Evolutionary conservation across 2,113 vertebrate genomes (phyloP), one percentile per base, ranked within the genome.

Genomic region (Pao palembangensis): DNA sequence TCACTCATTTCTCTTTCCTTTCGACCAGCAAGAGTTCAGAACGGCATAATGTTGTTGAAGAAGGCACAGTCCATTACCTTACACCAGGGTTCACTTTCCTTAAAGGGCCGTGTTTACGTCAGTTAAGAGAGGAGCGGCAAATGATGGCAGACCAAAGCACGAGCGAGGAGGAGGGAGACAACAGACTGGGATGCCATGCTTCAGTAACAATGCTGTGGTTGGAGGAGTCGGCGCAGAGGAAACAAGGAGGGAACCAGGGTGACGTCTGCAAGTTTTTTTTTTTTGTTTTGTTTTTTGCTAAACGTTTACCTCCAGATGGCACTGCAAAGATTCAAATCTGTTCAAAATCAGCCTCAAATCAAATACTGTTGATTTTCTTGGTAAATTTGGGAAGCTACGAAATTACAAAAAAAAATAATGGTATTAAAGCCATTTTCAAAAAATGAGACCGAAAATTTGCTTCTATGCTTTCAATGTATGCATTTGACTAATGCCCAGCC

Each of bases 401-500:
- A 57, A 51, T 69, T 56, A 21, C 28, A 16, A 41, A 67, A 7
- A n/a, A 18, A 17, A 17, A 18, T 1, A 48, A 48, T 2, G 21
- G 21, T 23, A 23, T 23, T 23, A 23, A 23, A 46, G 15, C 16
- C 19, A 44, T 64, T 51, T 73, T 76, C 15, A 62, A 56, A 47
- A 74, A 78, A 79, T 70, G 6, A 74, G 55, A 73, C 70, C 73
- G 59, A 56, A 44, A 52, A 64, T 56, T 34, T 31, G n/a, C 44
- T 55, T 63, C 61, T 69, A 50, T 18, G 53, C 54, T 21, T 59
- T 73, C 69, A 64, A 48, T 31, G n/a, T 79, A 48, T 68, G 46
- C 70, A 71, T 71, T 73, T 71, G 42, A 68, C 59, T 71, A 79
- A 84, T 75, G 55, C 63, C 73, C 68, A 67, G 50, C 57, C 34